A percentile compares a stretch with the other conserved stretches of the same genome.
These are phyloP conservation scores for Danio aesculapii DNA, from an alignment of 2,797 vertebrate species.

Conservation along the genomic window DNA sequence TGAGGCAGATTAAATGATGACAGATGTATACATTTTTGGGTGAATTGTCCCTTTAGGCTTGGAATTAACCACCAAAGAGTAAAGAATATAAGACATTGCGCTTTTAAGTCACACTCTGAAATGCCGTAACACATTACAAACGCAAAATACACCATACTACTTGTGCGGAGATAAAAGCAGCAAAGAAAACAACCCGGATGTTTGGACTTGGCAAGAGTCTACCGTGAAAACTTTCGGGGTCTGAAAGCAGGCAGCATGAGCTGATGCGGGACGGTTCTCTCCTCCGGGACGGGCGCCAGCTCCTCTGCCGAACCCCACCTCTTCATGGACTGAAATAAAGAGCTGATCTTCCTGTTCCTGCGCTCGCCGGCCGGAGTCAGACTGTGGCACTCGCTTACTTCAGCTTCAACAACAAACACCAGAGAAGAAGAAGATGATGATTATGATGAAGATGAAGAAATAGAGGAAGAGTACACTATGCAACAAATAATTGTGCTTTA, in stretches of 20 bases:
- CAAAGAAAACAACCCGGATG: not conserved
- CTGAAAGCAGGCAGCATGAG: conserved; percentile 65
- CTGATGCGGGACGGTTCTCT: conserved; percentile 65
- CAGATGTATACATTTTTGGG: too few species aligned
- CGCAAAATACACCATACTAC: not conserved
- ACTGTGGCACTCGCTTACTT: conserved; percentile 68
- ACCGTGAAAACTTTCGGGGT: conserved; percentile 75
- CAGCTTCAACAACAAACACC: conserved; percentile 21
- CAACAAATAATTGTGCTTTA: too few species aligned
- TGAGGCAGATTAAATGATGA: too few species aligned
- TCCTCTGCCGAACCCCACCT: conserved; percentile 79
- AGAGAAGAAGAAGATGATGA: not conserved
- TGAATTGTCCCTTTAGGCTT: not conserved
- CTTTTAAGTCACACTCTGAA: too few species aligned
- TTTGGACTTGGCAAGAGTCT: conserved; percentile 39
- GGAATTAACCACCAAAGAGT: not conserved
- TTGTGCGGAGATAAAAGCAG: not conserved
- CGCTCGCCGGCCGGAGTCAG: conserved; percentile 75
- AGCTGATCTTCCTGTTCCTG: conserved; percentile 77
- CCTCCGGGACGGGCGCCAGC: conserved; percentile 70
- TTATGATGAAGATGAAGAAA: too few species aligned
- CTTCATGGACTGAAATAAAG: conserved; percentile 78
- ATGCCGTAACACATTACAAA: conserved; percentile 1
- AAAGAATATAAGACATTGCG: not conserved
- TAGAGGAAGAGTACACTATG: too few species aligned